Conservation (phyloP, 2,888 invertebrate genomes). For the Nematopogon swammerdamellus region DNA sequence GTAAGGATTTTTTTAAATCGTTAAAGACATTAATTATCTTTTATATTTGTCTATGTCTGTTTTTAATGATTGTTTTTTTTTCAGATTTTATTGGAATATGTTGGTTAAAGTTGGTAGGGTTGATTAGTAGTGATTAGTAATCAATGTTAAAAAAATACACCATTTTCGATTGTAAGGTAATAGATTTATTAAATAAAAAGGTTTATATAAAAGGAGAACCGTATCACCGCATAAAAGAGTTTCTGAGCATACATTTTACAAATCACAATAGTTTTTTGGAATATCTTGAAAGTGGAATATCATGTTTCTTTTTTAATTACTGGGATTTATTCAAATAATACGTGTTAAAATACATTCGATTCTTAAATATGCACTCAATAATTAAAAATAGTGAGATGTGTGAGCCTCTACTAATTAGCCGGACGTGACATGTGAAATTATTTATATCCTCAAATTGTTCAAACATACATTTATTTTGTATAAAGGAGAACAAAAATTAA, state of each 20-base stretch:
- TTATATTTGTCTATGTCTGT: no score
- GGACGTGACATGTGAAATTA: no score
- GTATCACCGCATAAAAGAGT: conserved; percentile 33
- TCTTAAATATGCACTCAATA: background rate
- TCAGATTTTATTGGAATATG: no score
- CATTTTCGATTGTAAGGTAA: conserved; percentile 51
- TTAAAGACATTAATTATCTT: no score
- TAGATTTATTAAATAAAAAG: conserved; percentile 37
- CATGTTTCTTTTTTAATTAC: conserved; percentile 6
- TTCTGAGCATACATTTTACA: conserved; percentile 4
- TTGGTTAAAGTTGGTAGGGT: background rate
- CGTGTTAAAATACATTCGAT: no score
- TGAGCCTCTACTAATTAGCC: no score
- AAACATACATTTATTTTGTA: no score
- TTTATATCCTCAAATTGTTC: no score
- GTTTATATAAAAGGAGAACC: no score
- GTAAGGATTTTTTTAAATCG: no score
- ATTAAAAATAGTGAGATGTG: conserved; percentile 10
- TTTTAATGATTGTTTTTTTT: no score
- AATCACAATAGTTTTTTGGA: conserved; percentile 8
- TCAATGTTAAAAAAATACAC: conserved; percentile 18
- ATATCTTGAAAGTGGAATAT: conserved; percentile 9
- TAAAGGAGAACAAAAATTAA: no score
- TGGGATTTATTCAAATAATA: background rate
- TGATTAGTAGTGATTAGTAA: background rate